phyloP scores from a whole-genome alignment of 2,797 vertebrate species.

The Miichthys miiuy region DNA sequence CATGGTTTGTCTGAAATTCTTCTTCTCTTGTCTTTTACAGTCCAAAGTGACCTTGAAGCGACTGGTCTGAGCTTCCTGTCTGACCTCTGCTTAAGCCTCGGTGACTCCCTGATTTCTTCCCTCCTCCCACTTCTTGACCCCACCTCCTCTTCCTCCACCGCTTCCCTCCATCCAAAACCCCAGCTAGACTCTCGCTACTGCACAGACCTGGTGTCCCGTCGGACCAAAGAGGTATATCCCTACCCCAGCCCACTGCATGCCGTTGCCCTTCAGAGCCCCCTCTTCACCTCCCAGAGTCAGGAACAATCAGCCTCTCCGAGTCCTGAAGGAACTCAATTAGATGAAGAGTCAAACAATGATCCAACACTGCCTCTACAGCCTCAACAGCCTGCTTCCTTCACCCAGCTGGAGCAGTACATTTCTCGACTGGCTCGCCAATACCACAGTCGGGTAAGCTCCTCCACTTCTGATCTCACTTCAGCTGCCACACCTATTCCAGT shows the following conservation, averaged over 20 bases:
- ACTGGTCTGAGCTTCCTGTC: conserved; percentile 81
- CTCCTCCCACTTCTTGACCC: conserved; percentile 70
- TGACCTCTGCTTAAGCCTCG: conserved; percentile 81
- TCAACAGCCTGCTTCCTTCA: conserved; percentile 67
- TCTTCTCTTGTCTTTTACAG: conserved; percentile 48
- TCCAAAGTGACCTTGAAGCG: conserved; percentile 81
- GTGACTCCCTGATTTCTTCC: conserved; percentile 73
- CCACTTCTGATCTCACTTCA: conserved; percentile 70
- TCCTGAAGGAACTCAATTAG: conserved; percentile 69
- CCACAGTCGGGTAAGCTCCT: conserved; percentile 70
- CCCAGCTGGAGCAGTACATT: conserved; percentile 88
- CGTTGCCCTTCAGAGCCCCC: conserved; percentile 89
- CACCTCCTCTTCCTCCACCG: conserved; percentile 36
- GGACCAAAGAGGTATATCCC: conserved; percentile 88
- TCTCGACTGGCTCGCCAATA: conserved; percentile 85
- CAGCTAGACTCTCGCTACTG: conserved; percentile 85
- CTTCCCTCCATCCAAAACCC: conserved; percentile 58
- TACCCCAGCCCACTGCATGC: conserved; percentile 90
- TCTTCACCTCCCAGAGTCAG: conserved; percentile 83
- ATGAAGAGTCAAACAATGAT: conserved; percentile 70
- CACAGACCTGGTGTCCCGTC: conserved; percentile 86
- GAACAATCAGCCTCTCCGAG: conserved; percentile 73
- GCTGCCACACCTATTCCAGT: conserved; percentile 38
- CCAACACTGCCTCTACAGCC: conserved; percentile 69
- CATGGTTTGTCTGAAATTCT: conserved; percentile 6